phyloP scores from a whole-genome alignment of 1,140 invertebrate species.

The Spodoptera litura region DNA sequence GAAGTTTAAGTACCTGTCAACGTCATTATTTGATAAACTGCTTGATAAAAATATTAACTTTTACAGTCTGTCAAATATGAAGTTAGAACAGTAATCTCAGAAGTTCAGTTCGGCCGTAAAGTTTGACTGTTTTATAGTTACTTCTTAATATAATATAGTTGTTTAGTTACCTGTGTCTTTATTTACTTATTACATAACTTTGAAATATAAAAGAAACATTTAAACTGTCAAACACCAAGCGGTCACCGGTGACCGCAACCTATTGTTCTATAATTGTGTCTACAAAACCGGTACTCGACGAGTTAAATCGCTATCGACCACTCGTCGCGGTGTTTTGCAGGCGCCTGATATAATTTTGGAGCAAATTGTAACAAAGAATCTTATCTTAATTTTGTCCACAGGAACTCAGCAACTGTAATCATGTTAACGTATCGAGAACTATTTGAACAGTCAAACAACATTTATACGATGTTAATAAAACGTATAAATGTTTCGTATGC shows the following conservation, averaged over 20 bases:
- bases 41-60: background rate
- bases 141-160: constrained; percentile 43
- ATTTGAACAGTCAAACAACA: constrained; percentile 46
- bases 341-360: background rate
- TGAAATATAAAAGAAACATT: background rate
- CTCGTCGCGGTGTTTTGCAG: background rate
- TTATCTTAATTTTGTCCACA: background rate
- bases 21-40: constrained; percentile 15
- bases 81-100: background rate
- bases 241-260: no score
- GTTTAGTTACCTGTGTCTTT: constrained; percentile 34
- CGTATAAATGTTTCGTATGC: constrained; percentile 51
- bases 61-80: background rate
- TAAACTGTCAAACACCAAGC: no score
- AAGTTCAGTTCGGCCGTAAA: constrained; percentile 28
- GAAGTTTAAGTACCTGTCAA: background rate
- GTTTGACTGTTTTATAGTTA: constrained; percentile 46
- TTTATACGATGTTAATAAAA: constrained; percentile 18
- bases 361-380: constrained; percentile 4
- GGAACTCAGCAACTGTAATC: constrained; percentile 11
- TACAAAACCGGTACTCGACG: no score
- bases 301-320: no score
- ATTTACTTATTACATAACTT: background rate
- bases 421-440: background rate
- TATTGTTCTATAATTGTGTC: no score